Evolutionary conservation across 1,140 invertebrate genomes (phyloP).

Genomic region (Cyclina sinensis): DNA sequence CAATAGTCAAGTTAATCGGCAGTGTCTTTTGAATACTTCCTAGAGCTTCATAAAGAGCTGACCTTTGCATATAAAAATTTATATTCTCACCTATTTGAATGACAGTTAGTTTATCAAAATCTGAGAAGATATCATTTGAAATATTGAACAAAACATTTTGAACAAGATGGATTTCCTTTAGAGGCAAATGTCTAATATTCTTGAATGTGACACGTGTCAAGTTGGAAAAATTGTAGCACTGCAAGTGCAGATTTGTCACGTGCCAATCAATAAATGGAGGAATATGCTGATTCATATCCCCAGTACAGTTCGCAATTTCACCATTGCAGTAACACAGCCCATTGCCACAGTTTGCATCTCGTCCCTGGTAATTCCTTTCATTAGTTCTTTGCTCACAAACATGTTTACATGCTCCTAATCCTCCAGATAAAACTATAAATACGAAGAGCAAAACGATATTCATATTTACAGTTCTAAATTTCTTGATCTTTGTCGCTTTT

Average conservation of each 20-base stretch:
- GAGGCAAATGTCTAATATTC: neutral
- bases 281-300: neutral
- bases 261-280: neutral
- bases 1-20: too few relatives aligned
- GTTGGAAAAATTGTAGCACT: conserved; percentile 2
- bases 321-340: neutral
- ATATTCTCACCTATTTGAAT: neutral
- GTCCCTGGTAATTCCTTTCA: too few relatives aligned
- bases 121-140: neutral
- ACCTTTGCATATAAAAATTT: neutral
- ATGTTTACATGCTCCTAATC: too few relatives aligned
- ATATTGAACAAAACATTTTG: neutral
- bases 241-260: neutral
- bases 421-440: too few relatives aligned
- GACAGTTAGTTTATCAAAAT: neutral
- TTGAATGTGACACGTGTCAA: neutral
- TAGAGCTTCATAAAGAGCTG: neutral
- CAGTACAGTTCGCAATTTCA: neutral
- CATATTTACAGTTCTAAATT: too few relatives aligned
- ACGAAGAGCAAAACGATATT: too few relatives aligned
- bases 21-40: too few relatives aligned
- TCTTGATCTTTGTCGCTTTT: too few relatives aligned
- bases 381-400: too few relatives aligned
- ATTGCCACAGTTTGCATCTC: conserved; percentile 9
- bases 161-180: neutral